A percentile compares a stretch with the other conserved stretches of the same genome.
These are phyloP conservation scores for Poicephalus gulielmi DNA, from an alignment of 2,113 vertebrate genomes.

Conservation along the genomic window DNA sequence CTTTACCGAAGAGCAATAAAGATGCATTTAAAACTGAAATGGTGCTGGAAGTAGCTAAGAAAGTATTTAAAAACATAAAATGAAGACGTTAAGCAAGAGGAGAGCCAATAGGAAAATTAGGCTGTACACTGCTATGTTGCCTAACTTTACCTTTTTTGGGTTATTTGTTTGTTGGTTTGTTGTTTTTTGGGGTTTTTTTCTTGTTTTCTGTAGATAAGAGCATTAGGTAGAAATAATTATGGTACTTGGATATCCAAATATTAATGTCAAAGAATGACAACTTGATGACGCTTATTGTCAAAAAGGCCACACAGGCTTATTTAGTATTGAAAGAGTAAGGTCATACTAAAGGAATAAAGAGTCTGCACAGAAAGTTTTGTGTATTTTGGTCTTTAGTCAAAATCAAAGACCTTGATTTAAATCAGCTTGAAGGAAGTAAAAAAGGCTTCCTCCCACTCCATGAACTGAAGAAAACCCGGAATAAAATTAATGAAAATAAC, in stretches of 20 bases:
- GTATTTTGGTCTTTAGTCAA: not conserved
- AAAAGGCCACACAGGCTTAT: not conserved
- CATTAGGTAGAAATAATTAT: not conserved
- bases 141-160: not conserved
- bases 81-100: conserved; percentile 50
- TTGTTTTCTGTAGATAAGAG: not conserved
- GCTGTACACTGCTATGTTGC: not conserved
- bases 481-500: not conserved
- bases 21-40: conserved; percentile 75
- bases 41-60: conserved; percentile 75
- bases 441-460: not conserved
- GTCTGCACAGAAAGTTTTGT: not conserved
- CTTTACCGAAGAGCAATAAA: conserved; percentile 77
- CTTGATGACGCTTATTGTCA: conserved; percentile 4
- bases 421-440: not conserved
- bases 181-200: not conserved
- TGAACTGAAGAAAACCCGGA: not conserved
- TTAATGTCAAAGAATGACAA: conserved; percentile 18
- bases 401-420: not conserved
- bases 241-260: not conserved
- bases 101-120: conserved; percentile 5
- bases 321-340: not conserved
- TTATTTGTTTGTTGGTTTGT: not conserved
- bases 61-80: conserved; percentile 74
- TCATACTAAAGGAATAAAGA: not conserved